phyloP scores from a whole-genome alignment of 1,140 invertebrate genomes.

The Drosophila pruinosa region DNA sequence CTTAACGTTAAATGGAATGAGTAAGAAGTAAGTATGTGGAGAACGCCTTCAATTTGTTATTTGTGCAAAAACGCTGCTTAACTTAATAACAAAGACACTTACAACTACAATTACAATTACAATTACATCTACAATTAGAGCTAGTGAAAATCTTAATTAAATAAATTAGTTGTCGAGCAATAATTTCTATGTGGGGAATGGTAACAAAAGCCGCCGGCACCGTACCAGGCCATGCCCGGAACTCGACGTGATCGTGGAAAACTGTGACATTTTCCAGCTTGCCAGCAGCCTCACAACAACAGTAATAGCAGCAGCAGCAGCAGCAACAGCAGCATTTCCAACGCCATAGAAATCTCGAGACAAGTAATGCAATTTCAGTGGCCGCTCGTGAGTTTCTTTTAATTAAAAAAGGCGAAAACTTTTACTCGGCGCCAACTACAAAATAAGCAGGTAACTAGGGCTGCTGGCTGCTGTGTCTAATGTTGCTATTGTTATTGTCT shows the following conservation, averaged over 20 bases:
- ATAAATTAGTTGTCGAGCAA: constrained; percentile 70
- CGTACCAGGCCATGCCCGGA: constrained; percentile 48
- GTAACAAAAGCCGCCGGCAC: constrained; percentile 59
- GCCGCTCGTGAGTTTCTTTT: constrained; percentile 74
- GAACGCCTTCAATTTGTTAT: constrained; percentile 59
- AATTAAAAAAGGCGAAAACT: constrained; percentile 80
- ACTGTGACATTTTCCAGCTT: constrained; percentile 72
- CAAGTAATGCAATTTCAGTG: constrained; percentile 40
- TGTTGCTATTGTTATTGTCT: constrained; percentile 54
- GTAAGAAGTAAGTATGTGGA: constrained; percentile 8
- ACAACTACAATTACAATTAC: constrained; percentile 20
- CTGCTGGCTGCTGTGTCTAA: constrained; percentile 42
- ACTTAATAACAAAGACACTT: constrained; percentile 27
- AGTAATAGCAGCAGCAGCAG: constrained; percentile 9
- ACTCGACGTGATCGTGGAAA: constrained; percentile 66
- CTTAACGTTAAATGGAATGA: constrained; percentile 26
- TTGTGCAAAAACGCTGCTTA: constrained; percentile 72
- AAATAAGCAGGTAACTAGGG: constrained; percentile 77
- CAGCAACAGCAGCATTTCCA: constrained; percentile 8
- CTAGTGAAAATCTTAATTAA: constrained; percentile 80
- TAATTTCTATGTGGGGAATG: constrained; percentile 76
- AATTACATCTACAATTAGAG: constrained; percentile 41
- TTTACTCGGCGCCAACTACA: constrained; percentile 64
- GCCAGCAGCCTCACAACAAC: constrained; percentile 9
- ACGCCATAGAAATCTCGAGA: constrained; percentile 55